Conservation (phyloP, 1,140 invertebrate genomes). For the Micrasema minimum region DNA sequence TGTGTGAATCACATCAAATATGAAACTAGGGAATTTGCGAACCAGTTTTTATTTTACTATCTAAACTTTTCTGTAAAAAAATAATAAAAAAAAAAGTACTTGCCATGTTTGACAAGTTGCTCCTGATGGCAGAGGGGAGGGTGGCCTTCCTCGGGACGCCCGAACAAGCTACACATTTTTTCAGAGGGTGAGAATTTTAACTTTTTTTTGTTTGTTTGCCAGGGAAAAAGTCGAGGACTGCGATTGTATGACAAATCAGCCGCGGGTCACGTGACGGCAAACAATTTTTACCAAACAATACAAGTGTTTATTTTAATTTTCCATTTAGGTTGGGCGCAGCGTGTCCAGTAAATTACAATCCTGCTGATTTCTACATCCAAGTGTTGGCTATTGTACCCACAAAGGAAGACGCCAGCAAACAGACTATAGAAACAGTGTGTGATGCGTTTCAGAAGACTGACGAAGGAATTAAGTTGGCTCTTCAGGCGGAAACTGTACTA, state of each 20-base stretch:
- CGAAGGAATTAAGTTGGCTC: conserved; percentile 68
- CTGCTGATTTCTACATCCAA: conserved; percentile 95
- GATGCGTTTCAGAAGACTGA: conserved; percentile 76
- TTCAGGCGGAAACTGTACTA: conserved; percentile 66
- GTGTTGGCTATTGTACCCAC: conserved; percentile 88
- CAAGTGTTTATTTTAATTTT: background rate
- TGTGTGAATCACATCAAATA: too few relatives aligned
- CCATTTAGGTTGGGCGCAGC: conserved; percentile 74
- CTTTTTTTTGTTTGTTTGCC: background rate
- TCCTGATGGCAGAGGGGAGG: conserved; percentile 92
- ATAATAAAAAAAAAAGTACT: too few relatives aligned
- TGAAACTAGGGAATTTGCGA: too few relatives aligned
- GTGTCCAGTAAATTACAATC: conserved; percentile 91
- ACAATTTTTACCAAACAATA: background rate
- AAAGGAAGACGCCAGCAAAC: conserved; percentile 77
- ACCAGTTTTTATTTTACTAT: too few relatives aligned
- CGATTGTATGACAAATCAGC: background rate
- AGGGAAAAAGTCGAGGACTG: background rate
- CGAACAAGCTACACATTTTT: conserved; percentile 83
- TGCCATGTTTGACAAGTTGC: conserved; percentile 89
- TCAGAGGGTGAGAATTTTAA: conserved; percentile 75
- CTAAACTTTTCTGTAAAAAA: too few relatives aligned
- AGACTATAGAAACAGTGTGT: conserved; percentile 82
- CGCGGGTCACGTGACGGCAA: background rate
- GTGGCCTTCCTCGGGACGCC: conserved; percentile 90